Conservation (phyloP, 2,888 invertebrate species). For the Notocelia uddmanniana region DNA sequence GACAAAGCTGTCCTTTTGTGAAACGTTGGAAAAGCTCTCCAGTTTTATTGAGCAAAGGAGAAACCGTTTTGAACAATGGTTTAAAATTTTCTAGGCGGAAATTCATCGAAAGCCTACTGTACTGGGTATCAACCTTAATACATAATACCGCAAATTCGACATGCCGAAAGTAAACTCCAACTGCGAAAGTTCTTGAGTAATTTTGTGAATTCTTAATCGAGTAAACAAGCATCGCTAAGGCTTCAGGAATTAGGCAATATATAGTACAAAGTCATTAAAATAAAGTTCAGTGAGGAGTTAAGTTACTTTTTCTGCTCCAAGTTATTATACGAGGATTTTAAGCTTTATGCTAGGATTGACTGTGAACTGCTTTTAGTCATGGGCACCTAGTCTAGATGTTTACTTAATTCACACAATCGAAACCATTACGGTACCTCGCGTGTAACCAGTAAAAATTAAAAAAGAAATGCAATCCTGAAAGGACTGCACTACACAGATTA, state of each 20-base stretch:
- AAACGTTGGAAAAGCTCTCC: not conserved
- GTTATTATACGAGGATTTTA: not conserved
- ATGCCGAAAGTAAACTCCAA: not conserved
- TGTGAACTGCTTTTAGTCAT: not conserved
- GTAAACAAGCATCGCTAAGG: not conserved
- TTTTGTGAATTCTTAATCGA: not conserved
- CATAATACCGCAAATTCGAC: not conserved
- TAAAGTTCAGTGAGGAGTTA: not conserved
- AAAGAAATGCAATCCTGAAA: not conserved
- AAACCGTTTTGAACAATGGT: slow-evolving; percentile 3
- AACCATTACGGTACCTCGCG: no score
- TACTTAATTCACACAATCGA: not conserved
- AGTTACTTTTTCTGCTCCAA: not conserved
- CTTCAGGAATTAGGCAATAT: not conserved
- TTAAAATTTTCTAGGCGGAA: slow-evolving; percentile 3
- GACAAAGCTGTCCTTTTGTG: slow-evolving; percentile 4
- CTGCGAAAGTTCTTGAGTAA: not conserved
- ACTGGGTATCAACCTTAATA: not conserved
- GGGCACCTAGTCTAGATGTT: not conserved
- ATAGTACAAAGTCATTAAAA: not conserved
- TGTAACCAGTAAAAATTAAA: not conserved
- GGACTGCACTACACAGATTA: not conserved
- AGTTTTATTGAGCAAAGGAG: slow-evolving; percentile 5
- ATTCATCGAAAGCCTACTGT: not conserved
- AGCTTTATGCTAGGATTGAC: not conserved